phyloP scores from a whole-genome alignment of 2,113 vertebrate species.

The Carassius gibelio region DNA sequence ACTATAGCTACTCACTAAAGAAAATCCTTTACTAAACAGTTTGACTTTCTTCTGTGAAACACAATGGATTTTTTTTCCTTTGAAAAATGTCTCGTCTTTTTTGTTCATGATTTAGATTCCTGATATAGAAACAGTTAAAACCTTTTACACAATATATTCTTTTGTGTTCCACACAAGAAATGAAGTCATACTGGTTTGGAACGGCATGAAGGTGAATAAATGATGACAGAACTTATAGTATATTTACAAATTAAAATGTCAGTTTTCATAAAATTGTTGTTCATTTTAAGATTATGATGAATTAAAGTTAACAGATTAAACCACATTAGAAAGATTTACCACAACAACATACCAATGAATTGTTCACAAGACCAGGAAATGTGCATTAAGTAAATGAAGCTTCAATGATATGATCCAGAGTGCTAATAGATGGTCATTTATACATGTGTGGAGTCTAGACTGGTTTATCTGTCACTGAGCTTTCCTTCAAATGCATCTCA shows the following conservation, averaged over 20 bases:
- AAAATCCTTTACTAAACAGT: neutral
- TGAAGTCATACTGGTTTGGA: too few relatives aligned
- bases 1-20: neutral
- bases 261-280: neutral
- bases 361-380: neutral
- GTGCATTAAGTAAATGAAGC: neutral
- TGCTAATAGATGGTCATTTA: neutral
- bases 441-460: neutral
- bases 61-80: neutral
- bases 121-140: neutral
- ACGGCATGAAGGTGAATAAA: too few relatives aligned
- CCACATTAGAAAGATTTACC: neutral
- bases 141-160: neutral
- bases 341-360: neutral
- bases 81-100: neutral
- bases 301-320: neutral
- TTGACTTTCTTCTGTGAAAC: too few relatives aligned
- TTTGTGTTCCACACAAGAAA: neutral
- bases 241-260: neutral
- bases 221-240: neutral
- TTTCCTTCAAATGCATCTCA: slow-evolving; percentile 1
- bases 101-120: neutral
- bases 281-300: neutral
- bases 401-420: neutral
- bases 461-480: neutral